Evolutionary conservation across 2,888 invertebrate genomes (phyloP).

Genomic region (Polymixis lichenea): DNA sequence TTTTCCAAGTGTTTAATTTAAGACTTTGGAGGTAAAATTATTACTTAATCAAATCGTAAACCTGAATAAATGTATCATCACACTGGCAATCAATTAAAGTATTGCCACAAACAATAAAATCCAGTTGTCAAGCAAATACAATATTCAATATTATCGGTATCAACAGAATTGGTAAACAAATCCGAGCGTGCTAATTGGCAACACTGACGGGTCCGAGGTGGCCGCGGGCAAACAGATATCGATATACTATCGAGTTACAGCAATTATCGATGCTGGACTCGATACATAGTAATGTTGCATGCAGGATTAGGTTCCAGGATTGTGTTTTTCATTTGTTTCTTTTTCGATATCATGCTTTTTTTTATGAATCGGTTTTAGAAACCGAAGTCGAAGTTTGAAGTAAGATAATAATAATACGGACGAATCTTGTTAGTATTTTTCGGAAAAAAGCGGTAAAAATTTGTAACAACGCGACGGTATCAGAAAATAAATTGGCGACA

Average conservation of each 20-base stretch:
- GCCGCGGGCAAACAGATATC: slow-evolving; percentile 63
- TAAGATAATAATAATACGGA: background rate
- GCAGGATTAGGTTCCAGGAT: slow-evolving; percentile 48
- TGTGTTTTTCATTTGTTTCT: slow-evolving; percentile 31
- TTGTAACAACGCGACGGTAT: background rate
- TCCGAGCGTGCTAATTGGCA: slow-evolving; percentile 68
- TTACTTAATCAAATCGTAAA: slow-evolving; percentile 3
- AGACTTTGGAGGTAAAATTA: background rate
- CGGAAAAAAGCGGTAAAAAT: background rate
- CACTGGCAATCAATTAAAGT: slow-evolving; percentile 6
- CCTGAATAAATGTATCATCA: background rate
- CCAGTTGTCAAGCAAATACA: slow-evolving; percentile 40
- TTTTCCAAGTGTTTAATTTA: too few relatives aligned
- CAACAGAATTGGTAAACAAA: slow-evolving; percentile 56
- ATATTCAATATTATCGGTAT: slow-evolving; percentile 54
- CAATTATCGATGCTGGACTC: slow-evolving; percentile 66
- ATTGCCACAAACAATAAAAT: slow-evolving; percentile 28
- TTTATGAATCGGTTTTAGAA: background rate
- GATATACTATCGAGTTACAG: slow-evolving; percentile 72
- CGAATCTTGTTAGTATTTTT: background rate
- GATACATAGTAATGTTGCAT: slow-evolving; percentile 57
- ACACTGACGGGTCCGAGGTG: slow-evolving; percentile 57
- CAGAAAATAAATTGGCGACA: slow-evolving; percentile 2
- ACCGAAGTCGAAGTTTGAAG: background rate
- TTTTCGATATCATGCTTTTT: background rate